These are phyloP conservation scores for Piscicola geometra DNA, from an alignment of 2,888 invertebrate species.

Conservation along the genomic window DNA sequence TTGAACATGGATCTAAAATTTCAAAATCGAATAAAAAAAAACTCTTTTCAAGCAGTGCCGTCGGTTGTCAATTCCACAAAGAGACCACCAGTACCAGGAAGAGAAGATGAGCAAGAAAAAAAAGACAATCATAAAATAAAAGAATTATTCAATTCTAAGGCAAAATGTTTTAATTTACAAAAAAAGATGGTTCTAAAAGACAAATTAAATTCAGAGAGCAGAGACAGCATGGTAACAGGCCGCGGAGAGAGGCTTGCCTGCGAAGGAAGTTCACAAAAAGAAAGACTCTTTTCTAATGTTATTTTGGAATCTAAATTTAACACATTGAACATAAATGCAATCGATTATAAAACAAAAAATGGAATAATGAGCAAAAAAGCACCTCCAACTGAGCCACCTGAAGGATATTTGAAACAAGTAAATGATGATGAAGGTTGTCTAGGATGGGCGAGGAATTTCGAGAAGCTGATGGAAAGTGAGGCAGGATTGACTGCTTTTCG, in stretches of 20 bases:
- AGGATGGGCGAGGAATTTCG: not conserved
- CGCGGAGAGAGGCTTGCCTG: too few relatives aligned
- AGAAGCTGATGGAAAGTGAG: not conserved
- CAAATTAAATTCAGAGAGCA: not conserved
- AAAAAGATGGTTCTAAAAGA: not conserved
- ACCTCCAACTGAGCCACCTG: not conserved
- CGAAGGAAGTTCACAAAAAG: too few relatives aligned
- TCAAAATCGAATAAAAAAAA: too few relatives aligned
- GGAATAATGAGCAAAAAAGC: too few relatives aligned
- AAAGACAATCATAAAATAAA: not conserved
- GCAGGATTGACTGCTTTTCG: not conserved
- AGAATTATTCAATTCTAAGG: not conserved
- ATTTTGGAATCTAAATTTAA: too few relatives aligned
- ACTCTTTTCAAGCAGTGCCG: too few relatives aligned
- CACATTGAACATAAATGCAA: too few relatives aligned
- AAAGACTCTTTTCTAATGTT: too few relatives aligned
- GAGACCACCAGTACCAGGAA: constrained; percentile 32
- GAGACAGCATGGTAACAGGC: too few relatives aligned
- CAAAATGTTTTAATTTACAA: not conserved
- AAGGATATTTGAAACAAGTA: not conserved
- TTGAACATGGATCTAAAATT: too few relatives aligned
- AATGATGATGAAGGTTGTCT: not conserved
- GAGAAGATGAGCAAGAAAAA: constrained; percentile 24
- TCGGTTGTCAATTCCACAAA: too few relatives aligned
- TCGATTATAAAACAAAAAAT: too few relatives aligned